These are phyloP conservation scores for Macrosteles quadrilineatus DNA, from an alignment of 1,140 invertebrate species.

Conservation along the genomic window DNA sequence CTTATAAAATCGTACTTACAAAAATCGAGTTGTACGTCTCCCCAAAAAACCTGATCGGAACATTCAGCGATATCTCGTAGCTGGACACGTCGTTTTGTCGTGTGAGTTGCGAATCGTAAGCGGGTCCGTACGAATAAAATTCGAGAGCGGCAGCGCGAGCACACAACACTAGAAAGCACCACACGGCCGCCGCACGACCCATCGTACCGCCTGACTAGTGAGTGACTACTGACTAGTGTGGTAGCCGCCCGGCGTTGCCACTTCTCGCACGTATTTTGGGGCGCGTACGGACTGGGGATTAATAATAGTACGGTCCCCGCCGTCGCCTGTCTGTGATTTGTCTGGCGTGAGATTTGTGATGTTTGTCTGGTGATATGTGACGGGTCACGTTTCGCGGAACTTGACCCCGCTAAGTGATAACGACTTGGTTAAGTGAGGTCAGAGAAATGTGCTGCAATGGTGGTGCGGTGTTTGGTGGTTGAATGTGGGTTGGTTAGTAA, in stretches of 20 bases:
- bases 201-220: not conserved
- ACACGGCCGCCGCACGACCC: not conserved
- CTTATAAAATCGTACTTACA: no score
- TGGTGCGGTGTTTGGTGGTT: no score
- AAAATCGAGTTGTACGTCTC: slow-evolving; percentile 68
- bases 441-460: no score
- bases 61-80: slow-evolving; percentile 54
- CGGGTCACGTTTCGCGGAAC: no score
- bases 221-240: not conserved
- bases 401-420: no score
- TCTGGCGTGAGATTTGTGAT: no score
- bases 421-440: no score
- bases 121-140: slow-evolving; percentile 39
- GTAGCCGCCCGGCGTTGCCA: not conserved
- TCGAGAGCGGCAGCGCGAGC: not conserved
- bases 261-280: slow-evolving; percentile 4
- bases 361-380: no score
- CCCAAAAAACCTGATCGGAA: slow-evolving; percentile 71
- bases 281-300: not conserved
- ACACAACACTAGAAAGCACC: not conserved
- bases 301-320: slow-evolving; percentile 1
- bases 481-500: no score
- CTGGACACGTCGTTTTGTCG: slow-evolving; percentile 51
- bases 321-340: no score
- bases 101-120: slow-evolving; percentile 34